Percentiles rank a stretch among this genome's conserved stretches.
phyloP scores from a whole-genome alignment of 1,140 invertebrate species.

The Charaxes varanes region DNA sequence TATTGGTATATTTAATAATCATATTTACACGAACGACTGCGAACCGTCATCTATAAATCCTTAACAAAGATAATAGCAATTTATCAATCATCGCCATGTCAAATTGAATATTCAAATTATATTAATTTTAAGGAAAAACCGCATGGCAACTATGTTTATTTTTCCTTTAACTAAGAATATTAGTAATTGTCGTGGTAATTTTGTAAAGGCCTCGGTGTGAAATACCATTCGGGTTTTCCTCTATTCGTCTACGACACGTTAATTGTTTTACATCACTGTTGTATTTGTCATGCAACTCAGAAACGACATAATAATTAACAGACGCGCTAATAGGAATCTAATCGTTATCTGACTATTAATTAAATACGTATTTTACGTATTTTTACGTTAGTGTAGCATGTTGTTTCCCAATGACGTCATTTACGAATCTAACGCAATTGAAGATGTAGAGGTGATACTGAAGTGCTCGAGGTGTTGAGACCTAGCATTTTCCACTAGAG shows the following conservation, averaged over 20 bases:
- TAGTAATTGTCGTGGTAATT: slow-evolving; percentile 13
- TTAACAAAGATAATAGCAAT: no score
- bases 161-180: slow-evolving; percentile 15
- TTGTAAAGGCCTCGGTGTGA: slow-evolving; percentile 10
- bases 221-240: slow-evolving; percentile 20
- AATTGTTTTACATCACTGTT: no score
- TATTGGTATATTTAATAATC: no score
- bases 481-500: slow-evolving; percentile 64
- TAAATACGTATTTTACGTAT: no score
- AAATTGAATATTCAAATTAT: slow-evolving; percentile 12
- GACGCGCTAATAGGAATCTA: no score
- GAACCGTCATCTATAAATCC: no score
- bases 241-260: no score
- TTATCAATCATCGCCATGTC: slow-evolving; percentile 2
- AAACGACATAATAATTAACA: no score
- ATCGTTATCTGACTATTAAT: no score
- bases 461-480: slow-evolving; percentile 33
- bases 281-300: no score
- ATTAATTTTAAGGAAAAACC: slow-evolving; percentile 13
- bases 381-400: not conserved
- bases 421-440: slow-evolving; percentile 10
- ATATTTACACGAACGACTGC: no score
- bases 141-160: slow-evolving; percentile 4
- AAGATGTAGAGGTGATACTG: slow-evolving; percentile 12
- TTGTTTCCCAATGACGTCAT: slow-evolving; percentile 6